Conservation (phyloP, 2,113 vertebrate genomes). For the Orthonyx spaldingii region DNA sequence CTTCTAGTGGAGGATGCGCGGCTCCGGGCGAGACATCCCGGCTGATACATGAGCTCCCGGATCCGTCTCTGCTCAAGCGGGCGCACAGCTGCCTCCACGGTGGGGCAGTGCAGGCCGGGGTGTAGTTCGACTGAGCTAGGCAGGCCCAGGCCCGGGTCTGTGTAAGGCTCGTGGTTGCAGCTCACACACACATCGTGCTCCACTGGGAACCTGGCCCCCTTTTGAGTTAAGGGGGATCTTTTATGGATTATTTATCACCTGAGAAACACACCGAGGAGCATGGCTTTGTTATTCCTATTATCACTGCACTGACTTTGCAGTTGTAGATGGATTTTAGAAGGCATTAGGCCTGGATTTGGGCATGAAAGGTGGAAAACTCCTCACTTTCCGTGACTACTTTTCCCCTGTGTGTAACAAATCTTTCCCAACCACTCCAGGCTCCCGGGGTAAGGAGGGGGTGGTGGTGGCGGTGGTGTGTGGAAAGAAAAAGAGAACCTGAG, state of each 20-base stretch:
- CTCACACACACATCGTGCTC: too few relatives aligned
- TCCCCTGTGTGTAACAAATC: not conserved
- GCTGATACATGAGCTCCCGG: too few relatives aligned
- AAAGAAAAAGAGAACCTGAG: not conserved
- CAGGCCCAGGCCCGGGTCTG: not conserved
- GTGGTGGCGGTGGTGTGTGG: not conserved
- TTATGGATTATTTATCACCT: accelerated
- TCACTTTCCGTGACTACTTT: accelerated
- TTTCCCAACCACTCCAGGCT: not conserved
- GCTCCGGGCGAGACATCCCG: not conserved
- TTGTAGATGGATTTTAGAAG: not conserved
- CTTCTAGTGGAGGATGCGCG: not conserved
- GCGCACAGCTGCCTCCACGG: not conserved
- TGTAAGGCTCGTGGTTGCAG: not conserved
- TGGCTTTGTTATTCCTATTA: not conserved
- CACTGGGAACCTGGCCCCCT: accelerated
- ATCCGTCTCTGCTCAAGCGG: not conserved
- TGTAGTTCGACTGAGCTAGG: not conserved
- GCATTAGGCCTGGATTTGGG: not conserved
- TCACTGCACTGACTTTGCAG: accelerated
- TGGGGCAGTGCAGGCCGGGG: not conserved
- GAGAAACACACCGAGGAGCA: accelerated
- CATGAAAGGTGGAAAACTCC: not conserved
- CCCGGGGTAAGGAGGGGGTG: accelerated
- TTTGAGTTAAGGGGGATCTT: not conserved